These are phyloP conservation scores for Dasyornis broadbenti DNA, from an alignment of 2,113 vertebrate species.

Conservation along the genomic window DNA sequence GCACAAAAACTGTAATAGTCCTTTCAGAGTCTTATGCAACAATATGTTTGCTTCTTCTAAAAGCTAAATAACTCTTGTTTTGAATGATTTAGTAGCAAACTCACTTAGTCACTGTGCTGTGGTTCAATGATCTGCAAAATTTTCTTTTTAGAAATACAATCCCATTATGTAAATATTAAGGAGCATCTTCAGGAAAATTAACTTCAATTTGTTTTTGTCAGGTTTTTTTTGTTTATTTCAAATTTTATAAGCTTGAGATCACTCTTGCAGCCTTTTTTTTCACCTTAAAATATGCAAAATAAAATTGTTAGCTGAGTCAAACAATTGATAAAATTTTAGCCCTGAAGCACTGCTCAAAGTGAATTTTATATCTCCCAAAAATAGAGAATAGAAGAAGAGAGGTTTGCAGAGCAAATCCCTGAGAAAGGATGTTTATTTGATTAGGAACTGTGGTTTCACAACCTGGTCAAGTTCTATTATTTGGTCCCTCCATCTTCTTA, in stretches of 20 bases:
- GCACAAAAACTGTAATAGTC: constrained; percentile 35
- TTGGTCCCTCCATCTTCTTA: not conserved
- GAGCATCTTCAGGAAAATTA: constrained; percentile 45
- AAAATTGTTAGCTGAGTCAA: constrained; percentile 14
- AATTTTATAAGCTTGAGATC: constrained; percentile 2
- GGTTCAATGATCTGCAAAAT: constrained; percentile 60
- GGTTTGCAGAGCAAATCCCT: not conserved
- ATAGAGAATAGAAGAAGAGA: not conserved
- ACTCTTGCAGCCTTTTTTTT: not conserved
- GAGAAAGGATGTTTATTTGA: not conserved
- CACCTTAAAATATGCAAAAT: not conserved
- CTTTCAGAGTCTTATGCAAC: constrained; percentile 29
- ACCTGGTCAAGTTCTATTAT: not conserved
- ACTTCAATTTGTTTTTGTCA: constrained; percentile 20
- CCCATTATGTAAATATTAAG: constrained; percentile 54
- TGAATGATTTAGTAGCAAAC: constrained; percentile 61
- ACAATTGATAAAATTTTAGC: not conserved
- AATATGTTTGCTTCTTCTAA: constrained; percentile 35
- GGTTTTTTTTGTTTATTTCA: not conserved
- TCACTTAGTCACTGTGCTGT: constrained; percentile 19
- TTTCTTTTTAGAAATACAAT: constrained; percentile 59
- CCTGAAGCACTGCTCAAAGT: not conserved
- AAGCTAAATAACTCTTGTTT: constrained; percentile 59
- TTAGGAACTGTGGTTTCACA: not conserved
- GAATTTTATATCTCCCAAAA: not conserved